Evolutionary conservation across 1,140 invertebrate species (phyloP), one percentile per base, ranked within the genome.

Genomic region (Sogatella furcifera): DNA sequence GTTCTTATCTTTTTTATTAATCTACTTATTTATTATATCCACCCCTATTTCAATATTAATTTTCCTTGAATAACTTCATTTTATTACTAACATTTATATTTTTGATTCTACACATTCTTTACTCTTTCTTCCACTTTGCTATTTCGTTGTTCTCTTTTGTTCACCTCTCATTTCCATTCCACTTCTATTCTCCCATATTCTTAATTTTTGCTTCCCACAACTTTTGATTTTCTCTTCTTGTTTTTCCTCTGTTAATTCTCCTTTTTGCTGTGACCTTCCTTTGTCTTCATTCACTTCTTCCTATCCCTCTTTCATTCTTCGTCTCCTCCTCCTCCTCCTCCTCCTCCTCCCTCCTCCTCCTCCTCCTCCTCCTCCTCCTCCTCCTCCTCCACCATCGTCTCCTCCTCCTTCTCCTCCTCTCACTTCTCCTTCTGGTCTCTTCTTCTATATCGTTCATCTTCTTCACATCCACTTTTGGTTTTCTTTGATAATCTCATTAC

Each of bases 331-430:
- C 14, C 24, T 41, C 43, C 10, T 55, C 52, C 57, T 22, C 44
- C 11, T 22, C 19, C 59, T 21, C 41, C 60, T 44, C 43, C 9
- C 14, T 44, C 17, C 17, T 44, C 58, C 52, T 64, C 61, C 57
- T 55, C 59, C 63, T 67, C 63, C 61, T 65, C 69, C 69, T 64
- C 55, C 53, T 57, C 55, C 58, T 58, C 22, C 56, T n/a, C 43
- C 43, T 44, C 17, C 43, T n/a, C 14, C 2, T 44, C 17, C 17
- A 4, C 9, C 43, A 14, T 9, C 14, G 3, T 44, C 9, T n/a
- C 43, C 43, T 44, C 17, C 17, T 44, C 17, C 43, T n/a, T 14
- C 17, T 44, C 17, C 9, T 44, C 43, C 17, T 28, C 24, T 28
- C 24, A 28, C 17, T 44, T 44, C 43, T 44, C 43, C 43, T 19